Percentiles rank a stretch among this genome's conserved stretches.
phyloP scores from a whole-genome alignment of 2,113 vertebrate species.

The Cyanoramphus novaezelandiae region DNA sequence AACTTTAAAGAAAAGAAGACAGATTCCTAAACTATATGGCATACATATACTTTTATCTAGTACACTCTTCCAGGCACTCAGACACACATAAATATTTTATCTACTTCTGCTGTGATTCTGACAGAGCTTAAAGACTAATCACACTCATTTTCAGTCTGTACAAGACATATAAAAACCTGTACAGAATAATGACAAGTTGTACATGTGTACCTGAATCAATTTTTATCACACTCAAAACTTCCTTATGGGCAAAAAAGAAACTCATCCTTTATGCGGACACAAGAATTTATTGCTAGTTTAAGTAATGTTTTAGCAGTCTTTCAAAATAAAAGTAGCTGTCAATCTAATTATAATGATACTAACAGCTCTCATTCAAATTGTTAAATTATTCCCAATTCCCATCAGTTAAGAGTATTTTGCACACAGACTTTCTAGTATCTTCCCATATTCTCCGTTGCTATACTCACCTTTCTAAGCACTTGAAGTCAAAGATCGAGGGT shows the following conservation, averaged over 20 bases:
- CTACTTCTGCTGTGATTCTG: neutral
- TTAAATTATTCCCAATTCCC: neutral
- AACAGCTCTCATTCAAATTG: neutral
- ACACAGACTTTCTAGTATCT: neutral
- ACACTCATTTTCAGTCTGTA: neutral
- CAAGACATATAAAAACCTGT: neutral
- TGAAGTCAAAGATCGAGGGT: neutral
- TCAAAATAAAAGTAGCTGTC: neutral
- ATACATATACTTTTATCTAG: neutral
- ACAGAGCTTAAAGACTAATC: neutral
- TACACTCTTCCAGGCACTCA: neutral
- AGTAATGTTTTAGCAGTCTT: neutral
- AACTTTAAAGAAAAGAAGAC: neutral
- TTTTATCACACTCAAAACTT: neutral
- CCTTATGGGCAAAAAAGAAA: neutral
- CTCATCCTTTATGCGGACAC: neutral
- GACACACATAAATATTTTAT: neutral
- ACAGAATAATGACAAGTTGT: neutral
- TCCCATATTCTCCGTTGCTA: fast-evolving
- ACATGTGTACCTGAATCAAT: neutral
- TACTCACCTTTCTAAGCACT: neutral
- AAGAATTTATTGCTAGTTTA: neutral
- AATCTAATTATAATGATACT: neutral
- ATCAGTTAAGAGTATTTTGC: neutral
- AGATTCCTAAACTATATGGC: neutral